Base-by-base conservation (phyloP, 2,888 invertebrate genomes). In the Trisateles emortualis region DNA sequence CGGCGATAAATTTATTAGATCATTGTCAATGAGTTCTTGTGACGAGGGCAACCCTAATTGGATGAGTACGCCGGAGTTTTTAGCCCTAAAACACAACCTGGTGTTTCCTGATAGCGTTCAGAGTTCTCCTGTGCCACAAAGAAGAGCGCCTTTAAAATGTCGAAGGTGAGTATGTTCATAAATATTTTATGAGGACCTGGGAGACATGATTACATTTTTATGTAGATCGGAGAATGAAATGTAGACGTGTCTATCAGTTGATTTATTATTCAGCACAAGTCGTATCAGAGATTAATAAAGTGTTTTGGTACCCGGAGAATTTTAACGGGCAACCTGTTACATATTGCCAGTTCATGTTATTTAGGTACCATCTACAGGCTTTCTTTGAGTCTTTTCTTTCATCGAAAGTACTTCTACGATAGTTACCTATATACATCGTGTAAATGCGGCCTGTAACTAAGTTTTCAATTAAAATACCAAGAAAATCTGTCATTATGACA, bases 91-190 rank as follows among this genome's bases (percentile, higher is more conserved):
- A 77, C 96, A 97, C 76, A 97, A 97, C 83, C 87, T 97, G 59
- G 95, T 95, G 33, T 97, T 97, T 81, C 97, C 97, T 1, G 97
- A 97, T 57, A 96, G 96, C 77, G 95, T 95, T 9, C 96, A 95
- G 42, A 96, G 96, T 32, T 96, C 97, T 0, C 97, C 97, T 0
- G 95, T 96, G 19, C 93, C 95, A 36, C 94, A 94, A 39, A 94
- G 95, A 42, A 94, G 94, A 70, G 89, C 93, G 5, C 93, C 95
- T 46, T 87, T 95, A 50, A 95, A 95, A 88, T 95, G 95, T 81
- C 88, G 95, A 82, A 92, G 94, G 93, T 93, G 68, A 86, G 76
- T 79, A 49, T 14, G 6, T 11, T 17, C 14, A 10, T 14, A 17
- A 13, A 29, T 39, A 5, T 26, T 47, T 47, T 46, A 44, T 33